These are phyloP conservation scores for Syncerus caffer DNA, from an alignment of 2,797 vertebrate genomes.

Conservation along the genomic window DNA sequence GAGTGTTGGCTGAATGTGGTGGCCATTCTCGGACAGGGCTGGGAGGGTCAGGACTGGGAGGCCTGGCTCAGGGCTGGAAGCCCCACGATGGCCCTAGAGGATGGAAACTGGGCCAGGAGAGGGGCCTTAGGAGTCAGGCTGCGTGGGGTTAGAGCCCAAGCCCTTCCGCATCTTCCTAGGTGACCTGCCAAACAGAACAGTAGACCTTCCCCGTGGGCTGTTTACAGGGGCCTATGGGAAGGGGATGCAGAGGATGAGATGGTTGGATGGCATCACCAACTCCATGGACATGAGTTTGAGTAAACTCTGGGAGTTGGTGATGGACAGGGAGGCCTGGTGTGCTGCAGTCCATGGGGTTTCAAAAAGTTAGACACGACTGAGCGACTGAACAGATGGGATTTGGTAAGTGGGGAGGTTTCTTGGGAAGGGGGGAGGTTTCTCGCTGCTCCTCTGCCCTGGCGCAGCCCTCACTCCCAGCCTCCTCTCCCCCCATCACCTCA, in stretches of 20 bases:
- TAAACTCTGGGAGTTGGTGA: not conserved
- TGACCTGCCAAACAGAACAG: rapidly evolving
- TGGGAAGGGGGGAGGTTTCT: not conserved
- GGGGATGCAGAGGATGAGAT: not conserved
- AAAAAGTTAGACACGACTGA: not conserved
- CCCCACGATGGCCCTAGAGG: not conserved
- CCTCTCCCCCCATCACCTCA: rapidly evolving
- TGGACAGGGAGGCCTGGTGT: not conserved
- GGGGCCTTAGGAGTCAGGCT: not conserved
- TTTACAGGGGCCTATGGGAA: rapidly evolving
- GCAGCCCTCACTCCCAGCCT: too few species aligned
- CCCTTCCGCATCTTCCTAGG: too few species aligned
- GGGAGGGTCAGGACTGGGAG: not conserved
- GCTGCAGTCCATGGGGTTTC: not conserved
- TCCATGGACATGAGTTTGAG: not conserved
- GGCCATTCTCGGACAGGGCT: not conserved
- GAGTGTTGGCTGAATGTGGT: not conserved
- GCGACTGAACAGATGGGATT: not conserved
- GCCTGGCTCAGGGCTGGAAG: not conserved
- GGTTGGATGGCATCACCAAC: not conserved
- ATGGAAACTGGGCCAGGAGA: too few species aligned
- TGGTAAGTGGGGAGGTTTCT: not conserved
- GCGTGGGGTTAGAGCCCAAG: not conserved
- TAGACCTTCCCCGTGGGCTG: rapidly evolving
- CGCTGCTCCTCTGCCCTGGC: rapidly evolving